Base-by-base conservation (phyloP, 30 jellyfish, hydroid and myxozoan species). In the Nemopilema nomurai region DNA sequence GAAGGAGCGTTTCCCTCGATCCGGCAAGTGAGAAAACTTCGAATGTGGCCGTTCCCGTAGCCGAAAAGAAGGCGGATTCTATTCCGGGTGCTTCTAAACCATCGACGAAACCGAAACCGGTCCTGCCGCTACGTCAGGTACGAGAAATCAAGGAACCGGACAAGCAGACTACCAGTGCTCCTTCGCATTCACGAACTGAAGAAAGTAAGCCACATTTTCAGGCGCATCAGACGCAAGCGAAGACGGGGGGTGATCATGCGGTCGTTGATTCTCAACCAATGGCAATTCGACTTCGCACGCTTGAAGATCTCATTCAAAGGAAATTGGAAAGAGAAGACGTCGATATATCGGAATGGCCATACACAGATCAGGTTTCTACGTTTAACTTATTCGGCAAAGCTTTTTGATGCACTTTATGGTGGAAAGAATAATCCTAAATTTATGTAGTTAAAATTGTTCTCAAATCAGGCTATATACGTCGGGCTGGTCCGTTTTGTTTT, bases 271-370 rank as follows among this genome's bases (percentile, higher is more conserved):
- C 57, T 41, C 57, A 41, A 73, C 62, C 32, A 71, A 24, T 62
- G 17, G 32, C 19, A 28, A 29, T 78, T 31, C 28, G 52, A 25
- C 68, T 90, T 1, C 68, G 76, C 17, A 76, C 95, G 6, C 1
- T 80, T 22, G 81, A 65, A 41, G 83, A 86, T 8, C 87, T 92
- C 33, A 32, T 92, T 18, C 51, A 53, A 53, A 87, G 32, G 73
- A 92, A 92, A 71, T 82, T 89, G 8, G 72, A 79, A 1, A 73
- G 30, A 26, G 98, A 92, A 81, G 83, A 74, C 24, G 70, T 92
- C 18, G 84, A 81, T 22, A 27, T 92, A 4, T 26, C 91, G 20
- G 90, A 87, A 21, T 49, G 9, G 4, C 98, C 98, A 17, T 92
- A 92, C 87, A 86, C 97, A 1, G 24, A 21, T 8, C 77, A 81